Base-by-base conservation (phyloP, 2,113 vertebrate species). In the Leucoraja erinaceus region DNA sequence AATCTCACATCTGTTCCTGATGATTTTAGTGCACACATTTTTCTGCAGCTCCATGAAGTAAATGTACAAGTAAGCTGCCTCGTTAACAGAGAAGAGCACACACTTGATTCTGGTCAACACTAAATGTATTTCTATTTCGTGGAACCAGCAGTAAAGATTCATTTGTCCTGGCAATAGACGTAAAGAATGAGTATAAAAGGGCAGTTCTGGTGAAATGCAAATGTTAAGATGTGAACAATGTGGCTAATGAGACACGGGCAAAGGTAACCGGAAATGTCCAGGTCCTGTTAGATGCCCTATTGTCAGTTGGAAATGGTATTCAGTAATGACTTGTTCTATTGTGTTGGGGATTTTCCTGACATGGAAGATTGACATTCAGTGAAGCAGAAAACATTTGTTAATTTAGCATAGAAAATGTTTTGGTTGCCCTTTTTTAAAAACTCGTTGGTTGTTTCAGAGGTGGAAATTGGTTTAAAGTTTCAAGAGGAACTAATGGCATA, bases 321-420 rank as follows among this genome's bases (percentile, higher is more conserved):
- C 68, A 91, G 90, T 91, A 91, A 91, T 91, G 68, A 91, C 90
- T 72, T 72, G 66, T 91, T 68, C 68, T 38, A 91, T 91, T 91
- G 90, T 91, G 72, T 77, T 77, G 94, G 96, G 96, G 95, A 95
- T 93, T 94, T 95, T 94, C 94, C 95, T 96, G 95, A 95, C 95
- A 95, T 75, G 94, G 95, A 95, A 96, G 96, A 96, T 94, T 96
- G 96, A 97, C 94, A 95, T 94, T 94, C 95, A 96, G 95, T 10
- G 95, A 96, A 95, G 96, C 95, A 95, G 96, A 97, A 97, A 96
- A 94, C 94, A 95, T 93, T 94, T 93, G 93, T 92, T 95, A 95
- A 96, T 96, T 96, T 94, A 93, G 94, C 94, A 93, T 95, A 93
- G 93, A 92, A 94, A 95, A 93, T 93, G 93, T 93, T 93, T 88